phyloP scores from a whole-genome alignment of 2,888 invertebrate species.

The Ferdinandea cuprea region DNA sequence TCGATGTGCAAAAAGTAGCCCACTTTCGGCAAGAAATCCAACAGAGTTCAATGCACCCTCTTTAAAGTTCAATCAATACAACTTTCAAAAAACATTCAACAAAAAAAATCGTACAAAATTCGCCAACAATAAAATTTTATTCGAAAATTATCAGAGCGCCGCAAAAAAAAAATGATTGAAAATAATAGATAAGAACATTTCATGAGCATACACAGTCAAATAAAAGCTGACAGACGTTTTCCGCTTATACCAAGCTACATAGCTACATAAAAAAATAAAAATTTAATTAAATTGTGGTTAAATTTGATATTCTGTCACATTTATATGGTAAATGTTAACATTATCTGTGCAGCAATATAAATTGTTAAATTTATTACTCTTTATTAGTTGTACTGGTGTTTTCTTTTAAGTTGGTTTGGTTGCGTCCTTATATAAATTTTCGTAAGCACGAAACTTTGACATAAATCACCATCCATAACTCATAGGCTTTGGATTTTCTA shows the following conservation, averaged over 20 bases:
- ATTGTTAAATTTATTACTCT: constrained; percentile 53
- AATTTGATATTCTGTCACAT: constrained; percentile 31
- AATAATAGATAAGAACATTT: constrained; percentile 34
- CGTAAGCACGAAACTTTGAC: constrained; percentile 69
- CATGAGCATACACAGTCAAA: neutral
- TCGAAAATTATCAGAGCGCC: constrained; percentile 43
- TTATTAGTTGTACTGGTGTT: no score
- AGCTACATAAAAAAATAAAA: constrained; percentile 23
- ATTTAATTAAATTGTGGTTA: constrained; percentile 49
- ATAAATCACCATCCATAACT: constrained; percentile 66
- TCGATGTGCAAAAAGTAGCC: no score
- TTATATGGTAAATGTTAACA: constrained; percentile 27
- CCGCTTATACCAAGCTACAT: no score
- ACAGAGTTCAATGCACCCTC: constrained; percentile 8
- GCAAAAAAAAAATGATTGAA: constrained; percentile 35
- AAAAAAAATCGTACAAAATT: constrained; percentile 10
- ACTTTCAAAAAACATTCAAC: constrained; percentile 12
- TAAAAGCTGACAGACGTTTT: neutral
- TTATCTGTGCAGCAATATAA: constrained; percentile 46
- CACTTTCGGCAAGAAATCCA: neutral
- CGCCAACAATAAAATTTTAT: constrained; percentile 43
- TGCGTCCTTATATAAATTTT: constrained; percentile 37
- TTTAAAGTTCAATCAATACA: constrained; percentile 2
- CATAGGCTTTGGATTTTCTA: constrained; percentile 42
- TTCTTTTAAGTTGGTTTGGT: neutral